Base-by-base conservation (phyloP, 2,888 invertebrate species). In the Athalia cordata region DNA sequence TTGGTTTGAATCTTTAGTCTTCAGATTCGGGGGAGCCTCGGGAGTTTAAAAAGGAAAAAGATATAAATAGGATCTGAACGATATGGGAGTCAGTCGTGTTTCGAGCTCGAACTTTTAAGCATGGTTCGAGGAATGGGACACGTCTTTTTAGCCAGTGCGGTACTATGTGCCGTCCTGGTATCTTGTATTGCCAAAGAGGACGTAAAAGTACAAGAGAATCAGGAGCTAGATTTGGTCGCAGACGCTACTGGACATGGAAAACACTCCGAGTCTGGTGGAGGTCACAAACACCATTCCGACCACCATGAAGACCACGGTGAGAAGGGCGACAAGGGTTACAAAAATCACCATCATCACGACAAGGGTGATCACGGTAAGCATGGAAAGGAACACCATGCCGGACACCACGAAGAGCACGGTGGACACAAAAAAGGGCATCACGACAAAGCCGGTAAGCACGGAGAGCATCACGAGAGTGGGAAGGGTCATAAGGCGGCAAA, bases 371-470 rank as follows among this genome's bases (percentile, higher is more conserved):
- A 95, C 85, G 95, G 96, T 11, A 92, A 95, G 78, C 94, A 96
- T 86, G 96, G 94, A 49, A 95, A 95, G 86, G 95, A 96, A 84
- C 95, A 95, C 85, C 95, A 96, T 85, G 94, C 93, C 80, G 95
- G 95, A 8, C 94, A 95, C 86, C 94, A 95, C 89, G 93, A 93
- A 79, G 95, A 96, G 85, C 94, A 95, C 85, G 95, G 95, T 11
- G 95, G 95, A 0, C 95, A 96, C 89, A 95, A 96, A 89, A 96
- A 96, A 88, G 94, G 95, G 77, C 95, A 95, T 84, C 95, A 95
- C 88, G 95, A 95, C 84, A 95, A 95, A 87, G 94, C 94, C 81
- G 94, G 94, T 50, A 93, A 95, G 84, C 93, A 95, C 86, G 95
- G 94, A 0, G 94, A 95, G 81, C 96, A 96, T 85, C 95, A 96